Percentiles rank a stretch among this genome's conserved stretches.
phyloP scores from a whole-genome alignment of 2,888 invertebrate genomes.

The Fabriciana adippe region DNA sequence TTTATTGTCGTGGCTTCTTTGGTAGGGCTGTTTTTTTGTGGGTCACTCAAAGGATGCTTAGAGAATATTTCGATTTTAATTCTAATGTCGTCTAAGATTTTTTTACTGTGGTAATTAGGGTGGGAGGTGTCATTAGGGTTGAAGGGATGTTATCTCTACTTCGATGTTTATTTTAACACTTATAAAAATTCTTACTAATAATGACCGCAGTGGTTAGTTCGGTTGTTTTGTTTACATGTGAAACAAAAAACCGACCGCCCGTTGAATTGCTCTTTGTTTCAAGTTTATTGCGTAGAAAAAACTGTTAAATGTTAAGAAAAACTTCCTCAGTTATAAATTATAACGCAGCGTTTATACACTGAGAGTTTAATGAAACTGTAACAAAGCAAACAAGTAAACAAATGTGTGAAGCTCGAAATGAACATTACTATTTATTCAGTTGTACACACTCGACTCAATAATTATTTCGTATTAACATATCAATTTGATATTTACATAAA shows the following conservation, averaged over 20 bases:
- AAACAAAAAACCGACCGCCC: constrained; percentile 13
- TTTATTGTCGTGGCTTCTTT: constrained; percentile 72
- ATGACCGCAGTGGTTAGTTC: constrained; percentile 34
- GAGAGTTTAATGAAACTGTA: constrained; percentile 20
- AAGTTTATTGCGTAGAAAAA: constrained; percentile 28
- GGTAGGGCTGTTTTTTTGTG: constrained; percentile 42
- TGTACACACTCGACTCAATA: constrained; percentile 57
- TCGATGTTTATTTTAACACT: constrained; percentile 37
- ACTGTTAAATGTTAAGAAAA: constrained; percentile 14
- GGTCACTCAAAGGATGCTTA: not conserved
- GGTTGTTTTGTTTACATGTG: constrained; percentile 30
- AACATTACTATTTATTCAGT: constrained; percentile 62
- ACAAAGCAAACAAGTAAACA: constrained; percentile 35
- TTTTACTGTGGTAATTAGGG: constrained; percentile 39
- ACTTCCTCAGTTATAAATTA: not conserved
- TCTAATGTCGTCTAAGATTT: constrained; percentile 8
- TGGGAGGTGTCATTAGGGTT: constrained; percentile 52
- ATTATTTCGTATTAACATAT: constrained; percentile 74
- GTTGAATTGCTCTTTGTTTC: constrained; percentile 29
- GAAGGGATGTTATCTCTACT: constrained; percentile 41
- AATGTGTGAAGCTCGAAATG: constrained; percentile 63
- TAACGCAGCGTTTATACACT: constrained; percentile 5
- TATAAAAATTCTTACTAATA: constrained; percentile 37
- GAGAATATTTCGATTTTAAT: not conserved
- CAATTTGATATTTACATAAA: constrained; percentile 74